Evolutionary conservation across 1,140 invertebrate genomes (phyloP).

Genomic region (Penaeus indicus): DNA sequence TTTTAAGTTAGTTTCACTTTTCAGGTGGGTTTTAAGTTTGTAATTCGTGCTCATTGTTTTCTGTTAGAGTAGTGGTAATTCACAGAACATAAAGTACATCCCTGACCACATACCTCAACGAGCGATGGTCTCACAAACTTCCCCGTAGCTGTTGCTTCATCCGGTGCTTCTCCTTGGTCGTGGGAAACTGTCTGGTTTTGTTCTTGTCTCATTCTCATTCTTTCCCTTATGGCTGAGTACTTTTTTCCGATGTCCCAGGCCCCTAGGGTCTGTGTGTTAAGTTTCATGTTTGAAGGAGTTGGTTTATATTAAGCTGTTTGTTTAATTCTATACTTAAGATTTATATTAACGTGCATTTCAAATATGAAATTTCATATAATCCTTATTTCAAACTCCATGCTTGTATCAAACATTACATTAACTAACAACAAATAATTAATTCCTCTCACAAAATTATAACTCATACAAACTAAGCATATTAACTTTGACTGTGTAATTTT

Average conservation of each 20-base stretch:
- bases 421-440: no score
- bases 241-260: constrained; percentile 43
- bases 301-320: background rate
- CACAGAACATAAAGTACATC: background rate
- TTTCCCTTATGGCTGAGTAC: constrained; percentile 13
- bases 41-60: no score
- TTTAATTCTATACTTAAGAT: background rate
- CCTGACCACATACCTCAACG: constrained; percentile 19
- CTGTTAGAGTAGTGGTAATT: no score
- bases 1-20: no score
- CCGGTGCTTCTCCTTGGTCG: background rate
- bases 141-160: background rate
- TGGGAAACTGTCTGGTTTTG: background rate
- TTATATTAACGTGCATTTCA: no score
- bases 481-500: no score
- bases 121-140: constrained; percentile 41
- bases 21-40: no score
- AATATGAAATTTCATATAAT: no score
- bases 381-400: no score
- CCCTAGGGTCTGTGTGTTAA: constrained; percentile 39
- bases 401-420: no score
- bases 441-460: no score
- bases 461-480: no score
- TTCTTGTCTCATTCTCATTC: constrained; percentile 17
- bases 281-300: background rate